Base-by-base conservation (phyloP, 1,140 invertebrate genomes). In the Aphis gossypii region DNA sequence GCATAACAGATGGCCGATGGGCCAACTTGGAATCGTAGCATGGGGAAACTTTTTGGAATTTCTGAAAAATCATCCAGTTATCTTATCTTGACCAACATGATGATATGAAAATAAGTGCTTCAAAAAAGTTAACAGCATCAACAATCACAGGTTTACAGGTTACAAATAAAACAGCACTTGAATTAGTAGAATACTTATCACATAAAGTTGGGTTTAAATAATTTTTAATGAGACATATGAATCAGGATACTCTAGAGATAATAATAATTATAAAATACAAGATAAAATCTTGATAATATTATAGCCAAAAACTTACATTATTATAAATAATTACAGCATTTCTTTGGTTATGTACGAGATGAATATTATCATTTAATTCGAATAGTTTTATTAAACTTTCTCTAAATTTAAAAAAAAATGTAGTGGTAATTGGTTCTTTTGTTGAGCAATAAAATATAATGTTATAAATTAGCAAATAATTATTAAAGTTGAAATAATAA, bases 21-120 rank as follows among this genome's bases (percentile, higher is more conserved):
- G 3, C 94, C 94, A 23, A 68, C 93, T 21, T 94, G 94, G 94
- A 94, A 94, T 76, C 93, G 94, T 14, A 44, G 90, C 18, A 94
- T 94, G 76, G 94, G 94, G 94, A 92, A 88, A n/a, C 7, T 76
- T 14, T 94, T 94, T 54, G 94, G 94, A 9, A 38, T 94, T 18
- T 56, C 86, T 8, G 93, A 94, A 30, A 30, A 92, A 3, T 92
- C 91, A 20, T 51, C 93, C 6, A 94, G 44, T 54, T 90, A n/a
- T 25, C 21, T 25, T 60, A 60, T 25, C 56, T 60, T 60, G 56
- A 60, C 25, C 21, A 60, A 25, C 56, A 25, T 25, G 25, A 60
- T 60, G 21, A 60, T 25, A 60, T 60, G 56, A 60, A 60, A 25
- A 60, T 25, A 60, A 60, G 25, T 60, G 56, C 56, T 60, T 60